Base-by-base conservation (phyloP, 2,888 invertebrate species). In the Heteromyza rotundicornis region DNA sequence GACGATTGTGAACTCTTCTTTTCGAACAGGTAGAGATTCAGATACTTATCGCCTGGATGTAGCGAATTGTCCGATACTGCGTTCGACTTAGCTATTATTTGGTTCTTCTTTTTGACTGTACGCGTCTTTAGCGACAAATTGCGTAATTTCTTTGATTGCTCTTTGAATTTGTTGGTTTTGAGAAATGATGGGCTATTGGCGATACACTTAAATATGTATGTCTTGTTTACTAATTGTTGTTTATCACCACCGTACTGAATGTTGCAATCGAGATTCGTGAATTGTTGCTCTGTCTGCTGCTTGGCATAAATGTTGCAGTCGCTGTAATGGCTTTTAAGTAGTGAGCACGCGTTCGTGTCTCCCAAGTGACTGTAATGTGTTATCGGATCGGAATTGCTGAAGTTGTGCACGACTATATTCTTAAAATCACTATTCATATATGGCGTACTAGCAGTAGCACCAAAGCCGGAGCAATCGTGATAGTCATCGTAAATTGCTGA, bases 131-230 rank as follows among this genome's bases (percentile, higher is more conserved):
- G 70, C 32, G 83, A 83, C 7, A 83, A 74, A 67, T 83, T 83
- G 57, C 81, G 75, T 62, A 83, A 67, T 68, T 82, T 82, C 63
- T 81, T 80, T 12, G 82, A 78, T 71, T 82, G 81, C 65, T 81
- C 81, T 73, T 82, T 83, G 70, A 83, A 75, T 74, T 80, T 82
- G 63, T 78, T 82, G 62, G 79, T 78, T 67, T 79, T 80, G 60
- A 83, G 70, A 67, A 82, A 82, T 67, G 82, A 82, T 32, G 82
- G 81, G 74, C 82, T 83, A 62, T 81, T 81, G 23, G 82, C 79
- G 50, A 83, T 80, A 72, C 81, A 82, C 77, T 82, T 83, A 65
- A 82, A 82, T 67, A 82, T 81, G 69, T 82, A 82, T 35, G 81
- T 81, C 68, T 82, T 80, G 67, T 81, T 80, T 57, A 80, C 80